Evolutionary conservation across 1,140 invertebrate species (phyloP).

Genomic region (Drosophila chauvacae): DNA sequence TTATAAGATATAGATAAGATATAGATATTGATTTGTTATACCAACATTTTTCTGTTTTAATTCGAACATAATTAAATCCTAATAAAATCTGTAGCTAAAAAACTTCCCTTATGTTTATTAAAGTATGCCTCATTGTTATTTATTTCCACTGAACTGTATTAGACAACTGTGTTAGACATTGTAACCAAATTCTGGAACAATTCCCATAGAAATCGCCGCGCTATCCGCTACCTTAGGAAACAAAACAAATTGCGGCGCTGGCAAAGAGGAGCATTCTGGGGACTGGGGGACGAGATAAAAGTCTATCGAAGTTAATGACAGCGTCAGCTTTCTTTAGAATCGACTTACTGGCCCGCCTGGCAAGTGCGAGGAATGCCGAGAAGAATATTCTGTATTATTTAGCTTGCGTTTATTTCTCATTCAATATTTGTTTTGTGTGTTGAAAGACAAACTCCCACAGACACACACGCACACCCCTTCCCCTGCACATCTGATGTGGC

Average conservation of each 20-base stretch:
- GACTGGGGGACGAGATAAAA: conserved; percentile 26
- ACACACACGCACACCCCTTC: conserved; percentile 1
- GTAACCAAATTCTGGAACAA: conserved; percentile 2
- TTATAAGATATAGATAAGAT: too few species aligned
- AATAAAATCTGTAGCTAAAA: neutral
- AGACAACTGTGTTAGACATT: neutral
- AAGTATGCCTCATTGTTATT: neutral
- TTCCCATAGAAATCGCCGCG: conserved; percentile 1
- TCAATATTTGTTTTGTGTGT: conserved; percentile 80
- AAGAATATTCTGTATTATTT: conserved; percentile 56
- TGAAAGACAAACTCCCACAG: conserved; percentile 65
- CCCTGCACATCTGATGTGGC: conserved; percentile 26
- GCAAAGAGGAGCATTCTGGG: neutral
- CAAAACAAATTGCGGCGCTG: conserved; percentile 23
- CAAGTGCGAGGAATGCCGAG: conserved; percentile 15
- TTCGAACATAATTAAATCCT: too few species aligned
- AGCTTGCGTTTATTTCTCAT: conserved; percentile 73
- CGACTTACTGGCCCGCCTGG: conserved; percentile 29
- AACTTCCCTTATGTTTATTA: neutral
- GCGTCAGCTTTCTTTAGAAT: conserved; percentile 64
- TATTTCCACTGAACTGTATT: neutral
- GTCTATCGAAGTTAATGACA: conserved; percentile 57
- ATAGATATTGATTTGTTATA: too few species aligned
- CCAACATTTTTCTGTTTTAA: too few species aligned
- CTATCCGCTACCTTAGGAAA: conserved; percentile 3